phyloP scores from a whole-genome alignment of 2,888 invertebrate genomes.

The Lacanobia wlatinum region DNA sequence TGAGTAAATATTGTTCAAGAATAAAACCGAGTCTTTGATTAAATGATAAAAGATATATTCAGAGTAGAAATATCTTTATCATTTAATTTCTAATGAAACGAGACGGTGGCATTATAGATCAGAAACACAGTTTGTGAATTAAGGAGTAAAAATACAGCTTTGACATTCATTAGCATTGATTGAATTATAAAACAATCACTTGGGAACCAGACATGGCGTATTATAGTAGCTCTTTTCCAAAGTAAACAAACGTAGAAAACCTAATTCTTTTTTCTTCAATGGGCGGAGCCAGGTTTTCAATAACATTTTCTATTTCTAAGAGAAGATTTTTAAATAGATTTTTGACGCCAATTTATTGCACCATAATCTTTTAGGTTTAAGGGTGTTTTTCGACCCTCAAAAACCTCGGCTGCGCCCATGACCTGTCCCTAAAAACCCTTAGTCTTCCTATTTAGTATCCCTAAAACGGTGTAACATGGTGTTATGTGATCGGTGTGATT shows the following conservation, averaged over 20 bases:
- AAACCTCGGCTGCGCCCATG: constrained; percentile 28
- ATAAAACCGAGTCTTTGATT: neutral
- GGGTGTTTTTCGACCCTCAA: neutral
- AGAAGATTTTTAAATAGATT: constrained; percentile 14
- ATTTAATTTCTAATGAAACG: constrained; percentile 1
- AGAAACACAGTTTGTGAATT: constrained; percentile 1
- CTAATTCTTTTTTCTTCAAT: constrained; percentile 54
- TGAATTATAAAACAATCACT: constrained; percentile 13
- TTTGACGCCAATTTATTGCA: constrained; percentile 36
- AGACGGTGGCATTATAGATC: neutral
- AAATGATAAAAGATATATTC: neutral
- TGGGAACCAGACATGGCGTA: neutral
- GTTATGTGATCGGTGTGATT: constrained; percentile 88
- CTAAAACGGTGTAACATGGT: constrained; percentile 79
- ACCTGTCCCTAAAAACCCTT: constrained; percentile 67
- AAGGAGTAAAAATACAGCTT: neutral
- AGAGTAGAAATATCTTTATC: neutral
- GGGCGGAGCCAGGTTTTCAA: constrained; percentile 41
- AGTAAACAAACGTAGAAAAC: constrained; percentile 43
- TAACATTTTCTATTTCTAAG: neutral
- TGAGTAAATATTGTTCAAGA: neutral
- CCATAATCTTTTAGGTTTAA: constrained; percentile 2
- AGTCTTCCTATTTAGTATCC: constrained; percentile 78
- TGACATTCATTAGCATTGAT: constrained; percentile 12
- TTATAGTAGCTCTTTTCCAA: constrained; percentile 10